Evolutionary conservation across 2,888 invertebrate genomes (phyloP).

Genomic region (Osmoderma eremita): DNA sequence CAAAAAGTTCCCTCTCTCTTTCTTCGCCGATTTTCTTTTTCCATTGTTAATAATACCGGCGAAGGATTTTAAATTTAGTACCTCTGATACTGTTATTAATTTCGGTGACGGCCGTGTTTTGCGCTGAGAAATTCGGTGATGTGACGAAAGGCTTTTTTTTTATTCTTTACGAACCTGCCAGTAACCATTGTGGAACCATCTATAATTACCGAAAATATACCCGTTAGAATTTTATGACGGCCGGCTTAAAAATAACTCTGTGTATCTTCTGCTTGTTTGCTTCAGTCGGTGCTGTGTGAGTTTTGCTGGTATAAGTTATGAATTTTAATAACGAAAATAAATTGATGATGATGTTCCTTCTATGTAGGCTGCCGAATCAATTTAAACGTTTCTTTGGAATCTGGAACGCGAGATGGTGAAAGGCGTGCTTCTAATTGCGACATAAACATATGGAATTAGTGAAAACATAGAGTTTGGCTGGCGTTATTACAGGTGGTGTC

Average conservation of each 20-base stretch:
- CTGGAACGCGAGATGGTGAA: too few species aligned
- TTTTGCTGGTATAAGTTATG: constrained; percentile 2
- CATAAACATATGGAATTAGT: too few species aligned
- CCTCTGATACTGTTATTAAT: constrained; percentile 24
- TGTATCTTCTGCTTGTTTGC: neutral
- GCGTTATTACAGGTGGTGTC: too few species aligned
- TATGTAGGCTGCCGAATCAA: neutral
- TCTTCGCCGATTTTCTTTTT: neutral
- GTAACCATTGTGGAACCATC: constrained; percentile 8
- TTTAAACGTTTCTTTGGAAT: neutral
- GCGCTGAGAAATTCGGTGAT: constrained; percentile 11
- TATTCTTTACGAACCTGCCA: constrained; percentile 1
- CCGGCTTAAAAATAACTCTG: constrained; percentile 3
- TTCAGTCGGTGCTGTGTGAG: neutral
- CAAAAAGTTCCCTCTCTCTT: constrained; percentile 3
- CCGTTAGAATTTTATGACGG: constrained; percentile 17
- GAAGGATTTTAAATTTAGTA: constrained; percentile 17
- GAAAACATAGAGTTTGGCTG: too few species aligned
- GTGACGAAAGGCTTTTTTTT: constrained; percentile 2
- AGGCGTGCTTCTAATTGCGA: too few species aligned
- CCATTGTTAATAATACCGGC: neutral
- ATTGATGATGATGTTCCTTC: neutral
- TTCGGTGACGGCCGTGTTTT: constrained; percentile 18
- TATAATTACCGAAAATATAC: constrained; percentile 24
- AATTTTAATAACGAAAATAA: constrained; percentile 15